These are phyloP conservation scores for Bombyx mori DNA, from an alignment of 1,140 invertebrate species.

Conservation along the genomic window DNA sequence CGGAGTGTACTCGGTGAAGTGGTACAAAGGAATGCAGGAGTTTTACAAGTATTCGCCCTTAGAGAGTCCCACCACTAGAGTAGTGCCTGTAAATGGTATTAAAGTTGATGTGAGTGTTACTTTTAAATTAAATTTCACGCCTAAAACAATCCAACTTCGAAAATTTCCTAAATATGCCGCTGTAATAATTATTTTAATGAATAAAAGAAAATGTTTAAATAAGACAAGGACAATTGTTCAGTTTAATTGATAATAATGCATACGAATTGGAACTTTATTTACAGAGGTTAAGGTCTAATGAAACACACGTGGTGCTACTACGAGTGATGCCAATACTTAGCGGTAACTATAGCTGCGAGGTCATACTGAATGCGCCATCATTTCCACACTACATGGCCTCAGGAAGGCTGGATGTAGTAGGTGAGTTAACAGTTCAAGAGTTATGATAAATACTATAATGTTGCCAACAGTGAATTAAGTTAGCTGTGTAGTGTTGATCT, in stretches of 20 bases:
- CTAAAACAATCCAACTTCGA: too few relatives aligned
- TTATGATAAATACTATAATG: too few relatives aligned
- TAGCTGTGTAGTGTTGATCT: too few relatives aligned
- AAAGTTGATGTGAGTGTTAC: constrained; percentile 56
- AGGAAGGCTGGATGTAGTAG: constrained; percentile 55
- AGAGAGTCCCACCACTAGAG: constrained; percentile 47
- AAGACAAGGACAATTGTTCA: too few relatives aligned
- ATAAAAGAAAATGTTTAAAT: too few relatives aligned
- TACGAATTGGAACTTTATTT: constrained; percentile 9
- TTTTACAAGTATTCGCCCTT: constrained; percentile 85
- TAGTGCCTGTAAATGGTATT: constrained; percentile 49
- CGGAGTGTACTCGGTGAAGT: constrained; percentile 83
- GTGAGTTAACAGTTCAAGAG: constrained; percentile 27
- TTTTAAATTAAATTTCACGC: too few relatives aligned
- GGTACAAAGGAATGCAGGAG: constrained; percentile 84
- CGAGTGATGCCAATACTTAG: constrained; percentile 40
- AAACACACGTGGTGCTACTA: constrained; percentile 52
- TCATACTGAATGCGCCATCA: constrained; percentile 52
- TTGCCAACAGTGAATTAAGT: too few relatives aligned
- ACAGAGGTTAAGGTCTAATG: constrained; percentile 59
- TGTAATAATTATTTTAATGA: too few relatives aligned
- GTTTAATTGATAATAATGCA: too few relatives aligned
- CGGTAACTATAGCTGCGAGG: constrained; percentile 62
- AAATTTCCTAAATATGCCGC: too few relatives aligned
- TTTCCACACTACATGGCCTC: constrained; percentile 50